These are phyloP conservation scores for Ochotona curzoniae DNA, from an alignment of 2,113 vertebrate genomes.

Conservation along the genomic window DNA sequence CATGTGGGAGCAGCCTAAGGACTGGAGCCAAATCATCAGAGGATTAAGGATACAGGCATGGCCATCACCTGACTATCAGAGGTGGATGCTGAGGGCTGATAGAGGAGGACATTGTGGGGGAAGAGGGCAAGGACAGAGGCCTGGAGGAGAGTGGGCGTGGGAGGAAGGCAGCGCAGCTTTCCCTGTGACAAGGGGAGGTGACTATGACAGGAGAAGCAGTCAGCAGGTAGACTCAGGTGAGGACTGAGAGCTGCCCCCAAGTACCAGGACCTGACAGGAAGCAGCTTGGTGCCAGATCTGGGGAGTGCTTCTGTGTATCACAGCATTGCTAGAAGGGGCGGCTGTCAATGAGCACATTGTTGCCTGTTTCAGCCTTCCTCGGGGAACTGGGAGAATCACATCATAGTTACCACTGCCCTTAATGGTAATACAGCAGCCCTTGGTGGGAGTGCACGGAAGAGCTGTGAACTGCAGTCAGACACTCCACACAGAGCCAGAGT, in stretches of 20 bases:
- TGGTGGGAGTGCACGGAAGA: neutral
- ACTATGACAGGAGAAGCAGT: neutral
- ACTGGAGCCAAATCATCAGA: neutral
- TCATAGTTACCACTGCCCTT: neutral
- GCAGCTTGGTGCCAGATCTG: neutral
- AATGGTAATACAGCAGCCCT: neutral
- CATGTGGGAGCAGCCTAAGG: neutral
- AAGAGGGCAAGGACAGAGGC: neutral
- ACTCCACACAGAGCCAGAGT: neutral
- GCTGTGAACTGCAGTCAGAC: neutral
- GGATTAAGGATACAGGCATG: neutral
- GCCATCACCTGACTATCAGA: neutral
- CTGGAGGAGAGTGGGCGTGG: too few species aligned
- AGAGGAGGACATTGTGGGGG: neutral
- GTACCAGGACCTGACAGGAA: neutral
- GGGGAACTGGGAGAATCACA: neutral
- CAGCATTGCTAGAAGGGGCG: neutral
- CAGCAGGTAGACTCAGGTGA: neutral
- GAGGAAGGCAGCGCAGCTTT: neutral
- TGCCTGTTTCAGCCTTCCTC: neutral
- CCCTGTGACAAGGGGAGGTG: neutral
- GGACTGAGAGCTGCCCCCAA: neutral
- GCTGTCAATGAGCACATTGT: neutral
- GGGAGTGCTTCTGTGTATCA: neutral
- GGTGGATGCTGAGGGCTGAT: neutral